phyloP scores from a whole-genome alignment of 1,140 invertebrate genomes.

The Tyrophagus putrescentiae region DNA sequence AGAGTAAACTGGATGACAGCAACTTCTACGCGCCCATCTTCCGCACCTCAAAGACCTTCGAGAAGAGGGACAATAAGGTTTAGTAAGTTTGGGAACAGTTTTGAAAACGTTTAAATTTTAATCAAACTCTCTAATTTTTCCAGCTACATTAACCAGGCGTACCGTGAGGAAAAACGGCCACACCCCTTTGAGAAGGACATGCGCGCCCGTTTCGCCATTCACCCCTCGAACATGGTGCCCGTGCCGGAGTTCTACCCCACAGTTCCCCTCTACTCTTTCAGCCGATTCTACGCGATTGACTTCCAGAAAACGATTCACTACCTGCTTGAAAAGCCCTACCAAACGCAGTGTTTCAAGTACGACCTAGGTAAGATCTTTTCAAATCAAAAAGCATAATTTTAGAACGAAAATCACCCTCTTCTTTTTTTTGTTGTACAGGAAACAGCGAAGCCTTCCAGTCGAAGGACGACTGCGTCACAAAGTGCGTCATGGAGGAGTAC shows the following conservation, averaged over 20 bases:
- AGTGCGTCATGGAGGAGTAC: slow-evolving; percentile 14
- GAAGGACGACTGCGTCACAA: slow-evolving; percentile 14
- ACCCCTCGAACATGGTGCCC: slow-evolving; percentile 9
- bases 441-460: slow-evolving; percentile 12
- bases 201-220: slow-evolving; percentile 8
- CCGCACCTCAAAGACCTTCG: slow-evolving; percentile 3
- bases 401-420: not conserved
- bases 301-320: slow-evolving; percentile 14
- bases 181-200: slow-evolving; percentile 17
- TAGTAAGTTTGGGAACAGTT: not conserved
- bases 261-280: slow-evolving; percentile 12
- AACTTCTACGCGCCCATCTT: slow-evolving; percentile 11
- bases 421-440: not conserved
- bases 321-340: slow-evolving; percentile 16
- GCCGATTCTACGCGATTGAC: slow-evolving; percentile 13
- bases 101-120: not conserved
- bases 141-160: slow-evolving; percentile 6
- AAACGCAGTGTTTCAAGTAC: slow-evolving; percentile 17
- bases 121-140: slow-evolving; percentile 2
- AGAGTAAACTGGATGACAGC: slow-evolving; percentile 1
- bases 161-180: not conserved
- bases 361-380: not conserved
- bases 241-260: slow-evolving; percentile 17
- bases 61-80: slow-evolving; percentile 13
- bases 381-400: not conserved